Percentiles rank a stretch among this genome's conserved stretches.
Conservation (phyloP, 2,113 vertebrate genomes). For the Pycnonotus jocosus region DNA sequence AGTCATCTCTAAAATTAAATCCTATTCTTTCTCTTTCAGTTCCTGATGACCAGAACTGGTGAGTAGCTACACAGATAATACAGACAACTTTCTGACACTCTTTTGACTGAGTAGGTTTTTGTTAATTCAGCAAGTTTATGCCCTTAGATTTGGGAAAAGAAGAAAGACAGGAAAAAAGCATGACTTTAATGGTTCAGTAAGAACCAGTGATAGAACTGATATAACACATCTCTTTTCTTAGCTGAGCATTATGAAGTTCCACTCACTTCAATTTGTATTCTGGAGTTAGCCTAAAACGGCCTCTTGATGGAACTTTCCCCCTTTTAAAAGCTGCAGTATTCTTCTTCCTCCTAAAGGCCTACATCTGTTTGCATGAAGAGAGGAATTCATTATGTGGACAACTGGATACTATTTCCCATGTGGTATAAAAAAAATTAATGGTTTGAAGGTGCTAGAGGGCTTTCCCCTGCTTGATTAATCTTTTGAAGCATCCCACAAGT, state of each 20-base stretch:
- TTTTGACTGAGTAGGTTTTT: background rate
- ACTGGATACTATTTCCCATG: background rate
- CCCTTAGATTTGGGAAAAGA: background rate
- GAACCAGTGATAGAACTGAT: background rate
- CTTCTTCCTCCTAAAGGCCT: background rate
- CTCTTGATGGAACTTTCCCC: background rate
- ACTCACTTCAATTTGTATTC: background rate
- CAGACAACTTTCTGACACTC: background rate
- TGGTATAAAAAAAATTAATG: background rate
- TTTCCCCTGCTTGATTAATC: background rate
- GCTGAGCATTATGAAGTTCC: background rate
- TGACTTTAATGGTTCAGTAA: background rate
- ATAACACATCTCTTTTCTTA: background rate
- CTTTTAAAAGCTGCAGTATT: background rate
- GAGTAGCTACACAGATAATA: background rate
- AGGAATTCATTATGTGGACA: background rate
- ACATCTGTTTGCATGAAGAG: background rate
- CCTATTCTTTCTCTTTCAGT: background rate
- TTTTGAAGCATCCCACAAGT: background rate
- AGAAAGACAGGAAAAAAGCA: background rate
- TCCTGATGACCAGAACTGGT: background rate
- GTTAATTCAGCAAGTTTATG: background rate
- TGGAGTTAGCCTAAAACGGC: background rate
- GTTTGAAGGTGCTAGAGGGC: background rate
- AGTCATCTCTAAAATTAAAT: background rate